Conservation (phyloP, 2,888 invertebrate species). For the Rhogogaster chlorosoma region DNA sequence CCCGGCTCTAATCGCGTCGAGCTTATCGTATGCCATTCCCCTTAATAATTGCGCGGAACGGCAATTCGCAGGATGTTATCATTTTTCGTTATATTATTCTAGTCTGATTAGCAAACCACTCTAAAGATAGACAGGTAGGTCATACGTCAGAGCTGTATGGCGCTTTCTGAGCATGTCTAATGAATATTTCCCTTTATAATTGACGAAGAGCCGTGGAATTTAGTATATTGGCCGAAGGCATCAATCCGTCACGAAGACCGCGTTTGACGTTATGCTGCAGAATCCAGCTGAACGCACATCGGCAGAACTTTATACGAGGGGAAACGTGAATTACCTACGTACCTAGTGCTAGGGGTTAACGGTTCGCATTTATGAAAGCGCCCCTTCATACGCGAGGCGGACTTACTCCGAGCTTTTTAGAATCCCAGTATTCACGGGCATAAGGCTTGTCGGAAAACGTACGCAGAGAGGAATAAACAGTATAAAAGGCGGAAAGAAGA, state of each 20-base stretch:
- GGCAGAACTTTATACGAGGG: neutral
- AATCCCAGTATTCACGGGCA: neutral
- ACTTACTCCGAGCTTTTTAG: neutral
- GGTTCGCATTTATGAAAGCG: neutral
- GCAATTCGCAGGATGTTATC: neutral
- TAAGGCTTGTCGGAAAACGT: neutral
- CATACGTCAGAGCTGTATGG: neutral
- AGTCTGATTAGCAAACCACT: slow-evolving; percentile 2
- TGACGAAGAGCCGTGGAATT: neutral
- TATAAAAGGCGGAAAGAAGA: neutral
- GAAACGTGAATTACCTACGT: neutral
- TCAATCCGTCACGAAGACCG: neutral
- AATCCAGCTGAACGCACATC: neutral
- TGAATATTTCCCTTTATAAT: slow-evolving; percentile 25
- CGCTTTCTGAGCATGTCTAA: neutral
- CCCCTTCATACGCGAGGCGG: neutral
- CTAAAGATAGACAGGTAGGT: neutral
- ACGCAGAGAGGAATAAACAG: neutral
- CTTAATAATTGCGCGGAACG: neutral
- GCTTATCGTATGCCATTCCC: neutral
- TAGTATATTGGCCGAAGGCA: neutral
- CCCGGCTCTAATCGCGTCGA: neutral
- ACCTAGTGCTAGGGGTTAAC: neutral
- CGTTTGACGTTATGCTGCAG: neutral
- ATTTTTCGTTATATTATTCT: neutral